Base-by-base conservation (phyloP, 2,797 vertebrate genomes). In the Trichosurus vulpecula region DNA sequence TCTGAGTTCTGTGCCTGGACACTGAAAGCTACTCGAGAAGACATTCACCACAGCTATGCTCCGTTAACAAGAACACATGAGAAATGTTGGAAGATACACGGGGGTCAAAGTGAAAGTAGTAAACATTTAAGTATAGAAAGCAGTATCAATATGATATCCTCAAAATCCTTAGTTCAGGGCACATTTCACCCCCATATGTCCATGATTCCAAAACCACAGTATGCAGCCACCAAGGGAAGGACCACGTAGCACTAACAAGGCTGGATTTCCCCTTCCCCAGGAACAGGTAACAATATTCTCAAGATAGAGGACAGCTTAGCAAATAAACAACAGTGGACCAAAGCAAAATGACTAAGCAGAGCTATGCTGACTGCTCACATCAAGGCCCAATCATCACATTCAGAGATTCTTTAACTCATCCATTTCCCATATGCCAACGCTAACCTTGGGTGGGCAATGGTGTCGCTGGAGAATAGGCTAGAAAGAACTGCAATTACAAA, bases 1-100 rank as follows among this genome's bases (percentile, higher is more conserved):
- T 53, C 53, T 90, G 13, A 52, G 4, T 35, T 90, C 52, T 90
- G 52, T 31, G 9, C 52, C 31, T 31, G 53, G 13, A 54, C 14
- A 89, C 54, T 47, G 74, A 51, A 87, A 51, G 25, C 47, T 29
- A 87, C 87, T 51, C 74, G 11, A 51, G 74, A 81, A 3, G 92
- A 0, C 0, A 92, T 90, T 4, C 57, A 31, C 1, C 91, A 96
- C 14, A 93, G 54, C 55, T 96, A 81, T 0, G 1, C 0, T 29
- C 2, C 0, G 58, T 51, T 6, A 47, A 22, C n/a, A 81, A 47
- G 66, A 81, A 81, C n/a, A 81, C 19, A 74, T 9, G 13, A 66
- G 31, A 51, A 66, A 81, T 81, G 41, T 3, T 47, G 25, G 74
- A 87, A 87, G 74, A 87, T 10, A 47, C 8, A 47, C 8, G 27